Percentiles rank a stretch among this genome's conserved stretches.
Evolutionary conservation across 2,888 invertebrate species (phyloP).

Genomic region (Parthenolecanium corni): DNA sequence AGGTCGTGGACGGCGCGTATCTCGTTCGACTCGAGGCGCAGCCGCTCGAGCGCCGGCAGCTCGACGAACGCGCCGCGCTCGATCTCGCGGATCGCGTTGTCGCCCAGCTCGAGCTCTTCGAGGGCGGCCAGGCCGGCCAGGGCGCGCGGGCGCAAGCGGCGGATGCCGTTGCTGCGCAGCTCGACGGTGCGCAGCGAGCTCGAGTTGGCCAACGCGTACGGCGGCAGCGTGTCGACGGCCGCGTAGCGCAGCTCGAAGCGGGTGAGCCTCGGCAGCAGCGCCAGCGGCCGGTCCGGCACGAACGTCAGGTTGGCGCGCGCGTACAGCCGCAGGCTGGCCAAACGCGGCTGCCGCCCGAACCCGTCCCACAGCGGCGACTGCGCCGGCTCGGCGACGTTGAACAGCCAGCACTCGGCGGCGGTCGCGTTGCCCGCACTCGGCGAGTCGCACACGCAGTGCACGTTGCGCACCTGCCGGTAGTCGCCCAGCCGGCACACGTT

Average conservation of each 20-base stretch:
- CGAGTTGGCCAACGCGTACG: slow-evolving; percentile 62
- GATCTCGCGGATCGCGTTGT: slow-evolving; percentile 64
- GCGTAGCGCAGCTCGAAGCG: slow-evolving; percentile 61
- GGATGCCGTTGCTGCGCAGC: slow-evolving; percentile 58
- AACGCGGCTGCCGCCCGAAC: slow-evolving; percentile 58
- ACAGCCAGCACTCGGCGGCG: slow-evolving; percentile 66
- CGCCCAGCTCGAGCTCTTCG: slow-evolving; percentile 56
- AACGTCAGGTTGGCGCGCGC: slow-evolving; percentile 54
- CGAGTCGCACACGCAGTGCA: slow-evolving; percentile 57
- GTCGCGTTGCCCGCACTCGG: slow-evolving; percentile 48
- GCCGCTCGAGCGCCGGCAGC: slow-evolving; percentile 56
- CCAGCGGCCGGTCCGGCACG: slow-evolving; percentile 58
- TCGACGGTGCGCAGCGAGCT: slow-evolving; percentile 54
- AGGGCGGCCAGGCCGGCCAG: slow-evolving; percentile 62
- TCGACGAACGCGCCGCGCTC: slow-evolving; percentile 59
- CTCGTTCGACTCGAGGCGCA: slow-evolving; percentile 75
- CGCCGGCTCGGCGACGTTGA: slow-evolving; percentile 53
- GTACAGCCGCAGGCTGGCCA: slow-evolving; percentile 59
- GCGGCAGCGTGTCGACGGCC: slow-evolving; percentile 54
- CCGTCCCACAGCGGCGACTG: slow-evolving; percentile 63
- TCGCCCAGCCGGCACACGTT: slow-evolving; percentile 34
- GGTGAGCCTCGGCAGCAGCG: slow-evolving; percentile 52
- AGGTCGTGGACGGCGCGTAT: slow-evolving; percentile 72
- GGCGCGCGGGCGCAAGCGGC: slow-evolving; percentile 52
- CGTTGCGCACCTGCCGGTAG: slow-evolving; percentile 36